Evolutionary conservation across 2,113 vertebrate genomes (phyloP), one percentile per base, ranked within the genome.

Genomic region (Gallinago media): DNA sequence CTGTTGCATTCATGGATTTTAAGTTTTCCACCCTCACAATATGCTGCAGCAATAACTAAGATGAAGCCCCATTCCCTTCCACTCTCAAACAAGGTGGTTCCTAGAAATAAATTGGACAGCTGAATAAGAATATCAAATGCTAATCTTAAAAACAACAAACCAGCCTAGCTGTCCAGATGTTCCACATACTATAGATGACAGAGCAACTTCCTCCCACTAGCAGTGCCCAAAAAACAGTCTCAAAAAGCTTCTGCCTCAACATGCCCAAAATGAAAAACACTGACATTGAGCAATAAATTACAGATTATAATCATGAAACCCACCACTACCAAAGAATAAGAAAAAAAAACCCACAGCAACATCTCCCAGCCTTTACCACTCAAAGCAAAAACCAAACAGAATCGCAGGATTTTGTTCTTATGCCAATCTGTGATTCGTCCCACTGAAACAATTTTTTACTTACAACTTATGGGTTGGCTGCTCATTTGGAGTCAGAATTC

Each of bases 401-500:
- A 83, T 63, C 11, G 12, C 31, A 82, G 22, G 27, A 68, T 36
- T 59, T 80, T 80, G 9, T 65, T 25, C 25, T 80, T 76, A 61
- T 4, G 82, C 10, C 15, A 62, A 32, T 22, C 66, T 38, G 91
- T 18, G 3, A 66, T 61, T 88, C 76, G 7, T 67, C 85, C 16
- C 13, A 80, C 6, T 32, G 2, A 21, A 84, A 52, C 1, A 71
- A 55, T 18, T 17, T 84, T 77, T 78, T 87, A 96, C 93, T 89
- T 97, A 99, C 99, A 99, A 96, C 77, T 97, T 99, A 76, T 98
- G 97, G 4, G 98, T 98, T 9, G 98, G 98, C 20, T 98, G 98
- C 75, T 99, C 99, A 77, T 99, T 96, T 42, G 99, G 99, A 79
- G 98, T 98, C 55, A 99, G 97, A 65, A 99, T 94, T 88, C 99